A percentile compares a stretch with the other conserved stretches of the same genome.
Evolutionary conservation across 2,113 vertebrate genomes (phyloP).

Genomic region (Sylvilagus bachmani): DNA sequence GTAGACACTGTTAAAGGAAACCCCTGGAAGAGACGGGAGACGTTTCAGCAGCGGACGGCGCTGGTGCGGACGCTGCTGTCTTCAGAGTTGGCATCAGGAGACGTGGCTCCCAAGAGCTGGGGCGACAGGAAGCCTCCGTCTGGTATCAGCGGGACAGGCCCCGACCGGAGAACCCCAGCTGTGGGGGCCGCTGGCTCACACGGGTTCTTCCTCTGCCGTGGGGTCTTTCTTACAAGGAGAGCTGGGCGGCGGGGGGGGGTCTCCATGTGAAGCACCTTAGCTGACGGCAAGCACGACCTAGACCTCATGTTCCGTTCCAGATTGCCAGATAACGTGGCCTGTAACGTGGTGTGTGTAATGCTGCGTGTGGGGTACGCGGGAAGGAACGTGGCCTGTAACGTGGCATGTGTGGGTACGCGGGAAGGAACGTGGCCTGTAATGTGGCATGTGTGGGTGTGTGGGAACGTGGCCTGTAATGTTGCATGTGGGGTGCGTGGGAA

Average conservation of each 20-base stretch:
- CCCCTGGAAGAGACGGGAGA: slow-evolving; percentile 87
- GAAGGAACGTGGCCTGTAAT: no score
- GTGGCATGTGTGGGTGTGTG: no score
- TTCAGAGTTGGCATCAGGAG: background rate
- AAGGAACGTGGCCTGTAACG: no score
- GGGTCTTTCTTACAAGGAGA: background rate
- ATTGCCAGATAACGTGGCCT: no score
- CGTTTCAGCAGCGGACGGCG: background rate
- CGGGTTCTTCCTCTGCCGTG: background rate
- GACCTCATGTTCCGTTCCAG: fast-evolving
- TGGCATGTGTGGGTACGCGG: no score
- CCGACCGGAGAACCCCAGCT: no score
- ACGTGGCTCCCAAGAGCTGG: fast-evolving
- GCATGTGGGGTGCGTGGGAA: no score
- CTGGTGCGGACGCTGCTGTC: fast-evolving
- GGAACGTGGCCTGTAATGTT: no score
- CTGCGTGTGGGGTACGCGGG: fast-evolving
- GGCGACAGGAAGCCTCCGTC: background rate
- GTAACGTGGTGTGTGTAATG: no score
- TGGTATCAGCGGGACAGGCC: background rate
- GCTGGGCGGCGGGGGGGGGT: background rate
- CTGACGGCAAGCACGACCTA: fast-evolving
- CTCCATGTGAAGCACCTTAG: background rate
- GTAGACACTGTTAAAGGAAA: slow-evolving; percentile 99
- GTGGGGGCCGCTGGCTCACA: no score